Evolutionary conservation across 1,140 invertebrate genomes (phyloP), one percentile per base, ranked within the genome.

Genomic region (Drosophila nikananu): DNA sequence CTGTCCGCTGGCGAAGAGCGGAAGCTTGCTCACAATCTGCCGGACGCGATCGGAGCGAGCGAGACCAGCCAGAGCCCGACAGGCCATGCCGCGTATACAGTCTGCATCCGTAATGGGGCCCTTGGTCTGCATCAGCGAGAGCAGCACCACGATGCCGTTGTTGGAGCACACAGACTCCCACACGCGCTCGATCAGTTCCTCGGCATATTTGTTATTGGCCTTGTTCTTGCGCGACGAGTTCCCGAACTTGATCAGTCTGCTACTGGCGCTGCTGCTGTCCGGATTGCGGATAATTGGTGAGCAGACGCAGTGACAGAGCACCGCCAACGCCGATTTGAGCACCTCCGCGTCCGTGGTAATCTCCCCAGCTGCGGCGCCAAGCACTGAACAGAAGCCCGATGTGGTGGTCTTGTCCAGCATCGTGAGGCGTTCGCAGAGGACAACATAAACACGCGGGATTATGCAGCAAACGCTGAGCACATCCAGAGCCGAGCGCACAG

Each of bases 101-200:
- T 99, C 99, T 5, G 98, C 99, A 94, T 99, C 98, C 2, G 98
- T 99, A 25, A 99, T 97, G 0, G 99, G 98, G 12, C 96, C 96
- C 94, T 99, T 99, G 8, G 97, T 96, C 93, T 97, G 96, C 95
- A 99, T 96, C 41, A 99, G 94, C 75, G 96, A 96, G 2, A 97
- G 90, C 23, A 97, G 91, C 42, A 96, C 97, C 96, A 99, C 98
- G 60, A 99, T 99, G n/a, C 98, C 98, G 94, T 99, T 99, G 93
- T 98, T 99, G 2, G 96, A 96, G 72, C 98, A 94, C 5, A 99
- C 96, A 77, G 96, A 97, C 92, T 98, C 97, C 98, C 98, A 99
- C 35, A 99, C 96, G 92, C 97, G 97, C 90, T 96, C 96, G 63
- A 98, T 96, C 5, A 98, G 94, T 83, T 98, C 97, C 93, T 98